Percentiles rank a stretch among this genome's conserved stretches.
These are phyloP conservation scores for Plestiodon gilberti DNA, from an alignment of 2,113 vertebrate species.

Conservation along the genomic window DNA sequence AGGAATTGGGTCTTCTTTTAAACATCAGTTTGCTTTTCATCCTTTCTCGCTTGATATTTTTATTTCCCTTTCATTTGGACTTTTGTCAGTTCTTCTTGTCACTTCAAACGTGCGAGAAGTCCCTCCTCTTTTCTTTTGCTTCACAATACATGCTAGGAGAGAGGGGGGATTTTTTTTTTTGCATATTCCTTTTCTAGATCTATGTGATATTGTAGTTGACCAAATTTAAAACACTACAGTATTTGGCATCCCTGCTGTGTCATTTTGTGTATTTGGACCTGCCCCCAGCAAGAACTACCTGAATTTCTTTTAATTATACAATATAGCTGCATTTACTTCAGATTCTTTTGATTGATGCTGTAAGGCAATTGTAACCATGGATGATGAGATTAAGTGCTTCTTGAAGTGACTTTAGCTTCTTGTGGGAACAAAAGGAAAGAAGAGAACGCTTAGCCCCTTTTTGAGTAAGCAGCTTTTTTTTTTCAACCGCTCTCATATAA, in stretches of 20 bases:
- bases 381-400: slow-evolving; percentile 97
- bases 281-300: slow-evolving; percentile 88
- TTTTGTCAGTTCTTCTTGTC: slow-evolving; percentile 77
- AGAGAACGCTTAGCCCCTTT: slow-evolving; percentile 85
- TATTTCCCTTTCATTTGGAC: slow-evolving; percentile 72
- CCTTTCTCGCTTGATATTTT: slow-evolving; percentile 74
- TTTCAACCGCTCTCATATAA: slow-evolving; percentile 70
- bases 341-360: slow-evolving; percentile 92
- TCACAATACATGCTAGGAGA: slow-evolving; percentile 73
- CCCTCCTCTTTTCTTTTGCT: slow-evolving; percentile 73
- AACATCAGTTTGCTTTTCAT: slow-evolving; percentile 49
- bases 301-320: slow-evolving; percentile 94
- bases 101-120: slow-evolving; percentile 70
- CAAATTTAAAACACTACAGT: slow-evolving; percentile 84
- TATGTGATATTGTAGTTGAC: slow-evolving; percentile 79
- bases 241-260: slow-evolving; percentile 79
- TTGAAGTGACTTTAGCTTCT: slow-evolving; percentile 97
- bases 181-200: slow-evolving; percentile 78
- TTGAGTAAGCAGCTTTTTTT: slow-evolving; percentile 77
- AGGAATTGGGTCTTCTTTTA: slow-evolving; percentile 65
- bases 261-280: slow-evolving; percentile 83
- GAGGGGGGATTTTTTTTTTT: slow-evolving; percentile 48
- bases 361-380: slow-evolving; percentile 92
- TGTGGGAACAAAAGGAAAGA: slow-evolving; percentile 88
- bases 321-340: slow-evolving; percentile 87